phyloP scores from a whole-genome alignment of 2,888 invertebrate genomes.

The Drosophila limbata region DNA sequence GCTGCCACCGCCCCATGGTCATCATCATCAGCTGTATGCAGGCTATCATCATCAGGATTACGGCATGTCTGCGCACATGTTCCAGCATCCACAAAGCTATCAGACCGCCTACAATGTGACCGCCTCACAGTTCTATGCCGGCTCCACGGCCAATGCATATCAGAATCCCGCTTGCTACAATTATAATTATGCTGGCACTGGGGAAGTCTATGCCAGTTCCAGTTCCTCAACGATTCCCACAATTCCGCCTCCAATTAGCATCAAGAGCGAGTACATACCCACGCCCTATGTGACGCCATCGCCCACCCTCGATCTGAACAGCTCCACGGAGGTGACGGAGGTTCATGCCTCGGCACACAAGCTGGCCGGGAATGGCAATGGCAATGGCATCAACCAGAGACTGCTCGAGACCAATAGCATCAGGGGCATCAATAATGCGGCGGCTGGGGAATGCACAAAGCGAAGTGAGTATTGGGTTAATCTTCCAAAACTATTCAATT shows the following conservation, averaged over 20 bases:
- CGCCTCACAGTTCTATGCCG: constrained; percentile 65
- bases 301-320: constrained; percentile 83
- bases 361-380: constrained; percentile 37
- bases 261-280: constrained; percentile 80
- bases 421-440: constrained; percentile 52
- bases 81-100: constrained; percentile 60
- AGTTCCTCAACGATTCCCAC: constrained; percentile 58
- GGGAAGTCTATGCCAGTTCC: constrained; percentile 61
- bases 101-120: constrained; percentile 63
- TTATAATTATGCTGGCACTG: constrained; percentile 66
- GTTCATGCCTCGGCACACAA: constrained; percentile 66
- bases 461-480: constrained; percentile 56
- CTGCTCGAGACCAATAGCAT: constrained; percentile 67
- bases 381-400: constrained; percentile 57
- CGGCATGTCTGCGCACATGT: constrained; percentile 70
- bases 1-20: constrained; percentile 64
- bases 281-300: constrained; percentile 84
- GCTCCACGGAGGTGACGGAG: constrained; percentile 82
- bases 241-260: constrained; percentile 35
- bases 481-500: not conserved
- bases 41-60: constrained; percentile 76
- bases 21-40: constrained; percentile 65
- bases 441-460: constrained; percentile 50
- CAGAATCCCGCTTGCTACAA: constrained; percentile 64
- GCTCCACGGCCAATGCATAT: constrained; percentile 50